Evolutionary conservation across 1,140 invertebrate species (phyloP).

Genomic region (Ceratitis capitata): DNA sequence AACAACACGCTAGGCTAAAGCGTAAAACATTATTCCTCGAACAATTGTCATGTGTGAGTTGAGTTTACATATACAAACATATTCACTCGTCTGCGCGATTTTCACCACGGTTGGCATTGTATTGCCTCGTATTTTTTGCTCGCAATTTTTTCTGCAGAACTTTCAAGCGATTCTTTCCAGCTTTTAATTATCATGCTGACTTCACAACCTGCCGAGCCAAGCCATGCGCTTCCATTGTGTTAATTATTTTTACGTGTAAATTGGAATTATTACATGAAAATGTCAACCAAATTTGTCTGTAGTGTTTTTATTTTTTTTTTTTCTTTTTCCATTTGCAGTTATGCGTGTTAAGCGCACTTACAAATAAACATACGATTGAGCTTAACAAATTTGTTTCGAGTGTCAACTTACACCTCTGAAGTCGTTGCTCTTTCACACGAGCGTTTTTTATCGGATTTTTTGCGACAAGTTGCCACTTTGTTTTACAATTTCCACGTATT

Average conservation of each 20-base stretch:
- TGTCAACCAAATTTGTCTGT: neutral
- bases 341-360: neutral
- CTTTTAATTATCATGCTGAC: neutral
- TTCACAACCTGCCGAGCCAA: neutral
- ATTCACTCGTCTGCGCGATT: no score
- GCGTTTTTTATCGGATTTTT: neutral
- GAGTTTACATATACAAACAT: neutral
- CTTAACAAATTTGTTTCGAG: neutral
- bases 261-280: slow-evolving; percentile 34
- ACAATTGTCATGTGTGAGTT: no score
- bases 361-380: no score
- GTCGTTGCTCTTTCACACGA: neutral
- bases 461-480: neutral
- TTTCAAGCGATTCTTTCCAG: neutral
- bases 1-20: no score
- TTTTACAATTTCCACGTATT: neutral
- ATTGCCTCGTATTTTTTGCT: no score
- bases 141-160: neutral
- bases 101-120: no score
- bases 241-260: slow-evolving; percentile 32
- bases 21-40: no score
- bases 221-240: neutral
- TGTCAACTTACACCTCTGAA: neutral
- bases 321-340: neutral
- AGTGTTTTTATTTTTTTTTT: neutral